Evolutionary conservation across 2,797 vertebrate genomes (phyloP).

Genomic region (Pelodytes ibericus): DNA sequence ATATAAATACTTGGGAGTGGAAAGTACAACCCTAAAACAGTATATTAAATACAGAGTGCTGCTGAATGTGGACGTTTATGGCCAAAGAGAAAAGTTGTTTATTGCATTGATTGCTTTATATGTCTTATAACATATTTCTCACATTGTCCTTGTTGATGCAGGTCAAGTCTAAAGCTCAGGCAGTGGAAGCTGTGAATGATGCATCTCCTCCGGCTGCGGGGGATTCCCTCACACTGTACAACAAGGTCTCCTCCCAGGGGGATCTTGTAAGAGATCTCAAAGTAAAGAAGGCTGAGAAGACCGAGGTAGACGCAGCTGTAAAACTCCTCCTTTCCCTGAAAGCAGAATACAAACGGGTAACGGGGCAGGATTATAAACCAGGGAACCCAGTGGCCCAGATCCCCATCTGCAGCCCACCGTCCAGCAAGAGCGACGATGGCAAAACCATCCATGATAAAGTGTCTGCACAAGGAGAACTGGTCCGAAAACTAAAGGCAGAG

Average conservation of each 20-base stretch:
- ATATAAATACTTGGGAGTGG: too few relatives aligned
- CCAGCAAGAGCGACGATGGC: conserved; percentile 52
- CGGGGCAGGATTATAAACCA: conserved; percentile 89
- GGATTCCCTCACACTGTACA: conserved; percentile 72
- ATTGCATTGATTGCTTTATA: too few relatives aligned
- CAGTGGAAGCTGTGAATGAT: conserved; percentile 23
- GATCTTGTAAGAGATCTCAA: conserved; percentile 88
- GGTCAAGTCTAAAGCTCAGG: conserved; percentile 60
- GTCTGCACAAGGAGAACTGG: conserved; percentile 85
- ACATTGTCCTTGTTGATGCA: conserved; percentile 52
- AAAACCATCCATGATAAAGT: conserved; percentile 75
- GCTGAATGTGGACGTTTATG: too few relatives aligned
- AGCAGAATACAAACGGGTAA: conserved; percentile 84
- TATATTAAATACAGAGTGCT: too few relatives aligned
- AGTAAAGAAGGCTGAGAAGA: conserved; percentile 84
- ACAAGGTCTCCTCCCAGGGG: conserved; percentile 80
- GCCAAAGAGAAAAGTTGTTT: too few relatives aligned
- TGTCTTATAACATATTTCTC: too few relatives aligned
- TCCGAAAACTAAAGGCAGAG: conserved; percentile 85
- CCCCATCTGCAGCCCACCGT: conserved; percentile 21
- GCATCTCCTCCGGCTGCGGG: conserved; percentile 47
- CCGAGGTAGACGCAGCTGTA: conserved; percentile 86
- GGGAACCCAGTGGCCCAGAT: conserved; percentile 59
- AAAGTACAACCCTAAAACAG: too few relatives aligned
- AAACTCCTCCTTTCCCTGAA: conserved; percentile 83